phyloP scores from a whole-genome alignment of 2,888 invertebrate genomes.

The Hydraecia micacea region DNA sequence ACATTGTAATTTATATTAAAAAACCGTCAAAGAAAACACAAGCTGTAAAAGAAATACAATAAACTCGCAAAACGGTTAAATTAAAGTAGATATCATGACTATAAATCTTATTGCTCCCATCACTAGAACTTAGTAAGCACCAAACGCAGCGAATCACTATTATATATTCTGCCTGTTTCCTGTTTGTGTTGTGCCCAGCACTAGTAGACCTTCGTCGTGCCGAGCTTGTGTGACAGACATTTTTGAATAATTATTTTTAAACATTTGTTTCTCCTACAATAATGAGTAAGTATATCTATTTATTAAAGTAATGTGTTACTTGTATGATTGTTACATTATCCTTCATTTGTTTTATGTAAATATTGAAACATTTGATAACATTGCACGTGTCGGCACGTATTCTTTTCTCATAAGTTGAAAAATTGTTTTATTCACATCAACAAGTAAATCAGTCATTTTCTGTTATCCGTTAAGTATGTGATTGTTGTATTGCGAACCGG shows the following conservation, averaged over 20 bases:
- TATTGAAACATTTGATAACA: conserved; percentile 23
- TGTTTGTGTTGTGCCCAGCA: conserved; percentile 26
- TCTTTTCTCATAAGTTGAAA: conserved; percentile 34
- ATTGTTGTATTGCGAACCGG: neutral
- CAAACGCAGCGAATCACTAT: neutral
- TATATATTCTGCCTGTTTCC: neutral
- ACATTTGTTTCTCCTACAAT: conserved; percentile 55
- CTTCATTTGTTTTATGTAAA: conserved; percentile 28
- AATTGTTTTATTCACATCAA: conserved; percentile 38
- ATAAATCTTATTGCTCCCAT: neutral
- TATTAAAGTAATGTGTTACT: conserved; percentile 24
- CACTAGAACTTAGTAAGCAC: conserved; percentile 5
- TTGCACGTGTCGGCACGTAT: conserved; percentile 65
- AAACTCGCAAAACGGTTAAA: neutral
- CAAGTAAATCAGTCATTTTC: conserved; percentile 24
- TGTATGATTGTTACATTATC: conserved; percentile 7
- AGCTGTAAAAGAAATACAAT: neutral
- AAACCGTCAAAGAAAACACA: neutral
- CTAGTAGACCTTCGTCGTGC: conserved; percentile 41
- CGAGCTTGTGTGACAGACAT: conserved; percentile 68
- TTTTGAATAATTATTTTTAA: conserved; percentile 64
- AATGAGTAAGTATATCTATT: conserved; percentile 60
- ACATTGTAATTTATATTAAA: neutral
- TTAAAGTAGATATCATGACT: neutral
- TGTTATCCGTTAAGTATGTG: neutral